Evolutionary conservation across 2,888 invertebrate genomes (phyloP).

Genomic region (Pterostichus niger): DNA sequence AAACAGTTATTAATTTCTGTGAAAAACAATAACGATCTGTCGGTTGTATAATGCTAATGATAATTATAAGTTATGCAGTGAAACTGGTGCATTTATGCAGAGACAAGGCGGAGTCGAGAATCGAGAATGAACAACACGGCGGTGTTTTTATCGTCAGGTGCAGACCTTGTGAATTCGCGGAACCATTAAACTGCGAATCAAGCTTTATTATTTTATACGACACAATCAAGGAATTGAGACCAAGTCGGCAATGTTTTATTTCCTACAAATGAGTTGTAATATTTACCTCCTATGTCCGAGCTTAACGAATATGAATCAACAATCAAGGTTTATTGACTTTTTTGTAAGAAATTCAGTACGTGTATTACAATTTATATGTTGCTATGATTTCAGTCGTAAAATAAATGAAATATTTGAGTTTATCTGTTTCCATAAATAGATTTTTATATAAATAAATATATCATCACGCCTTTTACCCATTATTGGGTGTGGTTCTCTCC

Average conservation of each 20-base stretch:
- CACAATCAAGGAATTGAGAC: conserved; percentile 58
- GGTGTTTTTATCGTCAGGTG: neutral
- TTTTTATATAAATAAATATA: too few species aligned
- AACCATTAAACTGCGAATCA: conserved; percentile 61
- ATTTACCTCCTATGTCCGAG: conserved; percentile 4
- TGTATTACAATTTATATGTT: conserved; percentile 6
- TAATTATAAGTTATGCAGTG: conserved; percentile 54
- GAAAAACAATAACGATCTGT: conserved; percentile 41
- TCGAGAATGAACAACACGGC: neutral
- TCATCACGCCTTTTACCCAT: too few species aligned
- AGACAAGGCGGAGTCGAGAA: neutral
- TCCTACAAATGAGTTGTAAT: conserved; percentile 27
- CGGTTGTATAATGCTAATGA: conserved; percentile 55
- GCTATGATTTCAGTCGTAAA: conserved; percentile 26
- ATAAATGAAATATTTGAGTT: neutral
- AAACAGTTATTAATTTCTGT: conserved; percentile 36
- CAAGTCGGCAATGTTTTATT: conserved; percentile 30
- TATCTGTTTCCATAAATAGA: too few species aligned
- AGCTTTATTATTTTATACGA: conserved; percentile 61
- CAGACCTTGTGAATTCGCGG: conserved; percentile 20
- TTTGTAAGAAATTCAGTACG: conserved; percentile 42
- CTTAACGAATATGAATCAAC: conserved; percentile 45
- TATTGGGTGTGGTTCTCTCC: too few species aligned
- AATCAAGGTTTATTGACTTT: conserved; percentile 35
- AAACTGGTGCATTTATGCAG: neutral